Base-by-base conservation (phyloP, 1,140 invertebrate species). In the Zaprionus inermis region DNA sequence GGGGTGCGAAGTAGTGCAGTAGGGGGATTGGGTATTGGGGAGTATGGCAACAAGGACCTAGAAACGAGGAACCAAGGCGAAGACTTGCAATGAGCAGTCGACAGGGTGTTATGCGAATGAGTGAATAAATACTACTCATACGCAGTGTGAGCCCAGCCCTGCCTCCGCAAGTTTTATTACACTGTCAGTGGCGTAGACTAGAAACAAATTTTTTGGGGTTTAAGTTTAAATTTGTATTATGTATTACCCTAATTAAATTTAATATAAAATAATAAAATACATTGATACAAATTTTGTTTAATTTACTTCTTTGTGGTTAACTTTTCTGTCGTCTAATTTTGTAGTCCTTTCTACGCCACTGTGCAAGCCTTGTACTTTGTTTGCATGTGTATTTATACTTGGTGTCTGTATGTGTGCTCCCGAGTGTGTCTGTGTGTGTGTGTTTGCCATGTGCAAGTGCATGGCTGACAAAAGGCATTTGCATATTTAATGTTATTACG, bases 401-500 rank as follows among this genome's bases (percentile, higher is more conserved):
- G 22, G 16, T 61, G 20, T 34, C 6, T 52, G 30, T 54, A 20
- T 20, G 22, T 59, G 22, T 60, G 24, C 5, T 1, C 22, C 3
- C 5, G 24, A 2, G 20, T 34, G 10, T 54, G 30, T 55, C 20
- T 22, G 22, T 36, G 59, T 63, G 30, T 54, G 58, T 71, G 46
- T 88, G 68, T 75, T 83, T 82, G 66, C 46, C 61, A 72, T 83
- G 77, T 80, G 83, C 78, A 89, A 89, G 89, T 89, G 84, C 84
- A 88, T 84, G 78, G 85, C 84, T 89, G 84, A 89, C 84, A 89
- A 89, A 89, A 89, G 85, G 85, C 84, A 89, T 89, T 89, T 89
- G 84, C 84, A 89, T 89, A 89, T 89, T 89, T 89, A 89, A 89
- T 89, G 85, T 89, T 89, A 89, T 89, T 89, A 89, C 84, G 84